Conservation (phyloP, 2,888 invertebrate genomes). For the Heliconius aoede region DNA sequence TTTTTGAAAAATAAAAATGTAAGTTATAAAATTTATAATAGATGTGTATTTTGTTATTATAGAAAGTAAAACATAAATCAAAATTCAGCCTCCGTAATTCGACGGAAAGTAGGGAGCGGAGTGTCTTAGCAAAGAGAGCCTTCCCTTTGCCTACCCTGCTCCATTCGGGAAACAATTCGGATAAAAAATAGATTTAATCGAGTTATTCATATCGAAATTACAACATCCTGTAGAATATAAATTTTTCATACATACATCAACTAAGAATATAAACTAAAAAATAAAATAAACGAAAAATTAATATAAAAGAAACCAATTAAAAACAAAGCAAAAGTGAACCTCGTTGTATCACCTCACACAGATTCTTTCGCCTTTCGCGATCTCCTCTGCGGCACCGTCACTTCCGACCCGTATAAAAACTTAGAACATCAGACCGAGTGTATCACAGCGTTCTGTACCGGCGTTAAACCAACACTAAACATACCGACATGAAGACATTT, state of each 20-base stretch:
- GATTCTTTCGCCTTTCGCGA: slow-evolving; percentile 67
- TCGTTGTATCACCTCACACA: slow-evolving; percentile 58
- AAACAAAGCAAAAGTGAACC: slow-evolving; percentile 45
- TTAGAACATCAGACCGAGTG: slow-evolving; percentile 65
- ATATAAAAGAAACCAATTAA: slow-evolving; percentile 4
- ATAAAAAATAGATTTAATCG: too few relatives aligned
- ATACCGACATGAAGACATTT: slow-evolving; percentile 75
- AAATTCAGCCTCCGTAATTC: too few relatives aligned
- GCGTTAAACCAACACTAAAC: slow-evolving; percentile 44
- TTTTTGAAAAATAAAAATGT: neutral
- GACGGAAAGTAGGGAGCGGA: too few relatives aligned
- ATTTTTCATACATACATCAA: neutral
- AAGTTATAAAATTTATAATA: neutral
- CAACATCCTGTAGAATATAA: neutral
- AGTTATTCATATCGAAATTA: neutral
- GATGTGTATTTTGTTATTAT: too few relatives aligned
- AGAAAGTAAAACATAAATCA: too few relatives aligned
- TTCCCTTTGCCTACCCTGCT: too few relatives aligned
- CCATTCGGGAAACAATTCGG: too few relatives aligned
- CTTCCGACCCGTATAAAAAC: slow-evolving; percentile 80
- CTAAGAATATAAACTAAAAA: slow-evolving; percentile 9
- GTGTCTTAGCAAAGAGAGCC: too few relatives aligned
- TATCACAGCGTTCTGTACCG: slow-evolving; percentile 63
- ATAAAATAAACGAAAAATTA: neutral
- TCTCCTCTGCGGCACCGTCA: slow-evolving; percentile 63